A percentile compares a stretch with the other conserved stretches of the same genome.
Conservation (phyloP, 37 sponge, comb jelly and placozoan genomes). For the Hormiphora californensis region DNA sequence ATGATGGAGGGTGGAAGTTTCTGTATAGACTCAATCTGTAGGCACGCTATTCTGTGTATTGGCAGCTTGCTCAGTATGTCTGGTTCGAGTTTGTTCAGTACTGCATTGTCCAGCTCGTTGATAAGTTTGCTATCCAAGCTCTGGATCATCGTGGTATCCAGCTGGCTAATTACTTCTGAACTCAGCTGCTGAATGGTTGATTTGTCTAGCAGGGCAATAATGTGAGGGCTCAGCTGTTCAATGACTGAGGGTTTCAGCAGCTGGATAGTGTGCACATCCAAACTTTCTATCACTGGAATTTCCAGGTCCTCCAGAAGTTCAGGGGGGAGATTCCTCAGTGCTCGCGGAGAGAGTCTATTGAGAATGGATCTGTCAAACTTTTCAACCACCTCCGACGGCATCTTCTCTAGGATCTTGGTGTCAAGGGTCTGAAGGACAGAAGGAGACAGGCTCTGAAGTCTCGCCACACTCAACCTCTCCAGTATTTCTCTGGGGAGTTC, state of each 20-base stretch:
- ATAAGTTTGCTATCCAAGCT: slow-evolving; percentile 25
- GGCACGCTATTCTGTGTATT: not conserved
- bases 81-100: slow-evolving; percentile 9
- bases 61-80: slow-evolving; percentile 28
- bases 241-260: slow-evolving; percentile 43
- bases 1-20: slow-evolving; percentile 28
- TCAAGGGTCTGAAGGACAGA: not conserved
- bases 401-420: not conserved
- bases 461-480: slow-evolving; percentile 11
- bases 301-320: slow-evolving; percentile 35
- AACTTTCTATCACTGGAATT: slow-evolving; percentile 16
- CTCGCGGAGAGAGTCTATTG: slow-evolving; percentile 1
- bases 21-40: slow-evolving; percentile 10
- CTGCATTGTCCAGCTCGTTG: slow-evolving; percentile 48
- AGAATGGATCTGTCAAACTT: slow-evolving; percentile 9
- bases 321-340: slow-evolving; percentile 11
- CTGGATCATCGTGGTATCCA: slow-evolving; percentile 43
- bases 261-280: slow-evolving; percentile 28
- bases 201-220: slow-evolving; percentile 38
- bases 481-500: not conserved
- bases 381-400: not conserved
- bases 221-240: slow-evolving; percentile 33
- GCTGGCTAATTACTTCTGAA: slow-evolving; percentile 17
- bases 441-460: slow-evolving; percentile 29
- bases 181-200: slow-evolving; percentile 39